These are phyloP conservation scores for Huso huso DNA, from an alignment of 2,797 vertebrate species.

Conservation along the genomic window DNA sequence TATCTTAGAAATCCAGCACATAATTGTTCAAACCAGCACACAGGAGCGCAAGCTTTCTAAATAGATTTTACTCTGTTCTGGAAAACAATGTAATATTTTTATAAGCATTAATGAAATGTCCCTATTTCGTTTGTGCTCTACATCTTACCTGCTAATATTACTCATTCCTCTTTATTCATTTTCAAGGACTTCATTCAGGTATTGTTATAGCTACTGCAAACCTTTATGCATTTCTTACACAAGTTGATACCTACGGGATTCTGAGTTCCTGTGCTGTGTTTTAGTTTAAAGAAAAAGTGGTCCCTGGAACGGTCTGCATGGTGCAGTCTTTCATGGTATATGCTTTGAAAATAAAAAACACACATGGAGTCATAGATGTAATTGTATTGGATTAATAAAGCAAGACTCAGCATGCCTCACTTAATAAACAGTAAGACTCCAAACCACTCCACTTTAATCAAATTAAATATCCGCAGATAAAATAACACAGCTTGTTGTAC, in stretches of 20 bases:
- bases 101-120: neutral
- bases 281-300: neutral
- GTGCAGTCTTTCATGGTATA: no score
- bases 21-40: conserved; percentile 1
- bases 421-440: conserved; percentile 27
- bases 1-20: conserved; percentile 4
- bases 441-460: conserved; percentile 36
- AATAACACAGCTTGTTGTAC: no score
- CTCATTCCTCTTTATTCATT: neutral
- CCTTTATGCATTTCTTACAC: neutral
- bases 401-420: conserved; percentile 30
- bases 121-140: neutral
- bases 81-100: neutral
- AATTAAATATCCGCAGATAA: conserved; percentile 27
- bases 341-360: neutral
- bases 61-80: neutral
- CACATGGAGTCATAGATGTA: conserved; percentile 25
- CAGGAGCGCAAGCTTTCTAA: neutral
- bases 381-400: conserved; percentile 42
- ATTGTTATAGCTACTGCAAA: neutral
- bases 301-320: no score
- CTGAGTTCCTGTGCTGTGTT: conserved; percentile 11
- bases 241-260: conserved; percentile 3
- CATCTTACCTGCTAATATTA: conserved; percentile 5
- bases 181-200: neutral